A percentile compares a stretch with the other conserved stretches of the same genome.
phyloP scores from a whole-genome alignment of 2,888 invertebrate genomes.

The Xylophagus ater region DNA sequence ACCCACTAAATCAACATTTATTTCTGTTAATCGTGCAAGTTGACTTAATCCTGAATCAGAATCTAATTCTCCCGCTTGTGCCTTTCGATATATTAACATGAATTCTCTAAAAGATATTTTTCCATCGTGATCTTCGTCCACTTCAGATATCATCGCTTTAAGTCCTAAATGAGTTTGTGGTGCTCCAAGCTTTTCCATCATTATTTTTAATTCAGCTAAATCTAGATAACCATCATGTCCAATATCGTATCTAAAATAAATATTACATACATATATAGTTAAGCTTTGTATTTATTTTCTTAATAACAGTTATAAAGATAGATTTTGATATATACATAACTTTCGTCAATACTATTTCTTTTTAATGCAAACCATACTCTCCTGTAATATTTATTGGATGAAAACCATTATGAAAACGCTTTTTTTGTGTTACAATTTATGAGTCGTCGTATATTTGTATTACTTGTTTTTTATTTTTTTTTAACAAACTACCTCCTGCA shows the following conservation, averaged over 20 bases:
- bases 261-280: conserved; percentile 8
- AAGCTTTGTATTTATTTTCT: not conserved
- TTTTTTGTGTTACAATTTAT: no score
- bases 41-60: conserved; percentile 78
- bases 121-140: conserved; percentile 76
- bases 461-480: no score
- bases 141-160: conserved; percentile 89
- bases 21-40: conserved; percentile 76
- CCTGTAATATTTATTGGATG: not conserved
- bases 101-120: conserved; percentile 88
- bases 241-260: conserved; percentile 69
- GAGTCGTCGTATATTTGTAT: no score
- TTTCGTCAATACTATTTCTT: not conserved
- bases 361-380: not conserved
- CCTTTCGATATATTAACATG: conserved; percentile 70
- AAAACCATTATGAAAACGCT: no score
- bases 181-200: conserved; percentile 94
- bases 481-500: no score
- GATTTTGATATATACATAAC: not conserved
- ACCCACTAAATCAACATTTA: conserved; percentile 88
- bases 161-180: conserved; percentile 93
- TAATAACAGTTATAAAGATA: not conserved
- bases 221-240: conserved; percentile 82
- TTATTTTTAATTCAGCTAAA: conserved; percentile 78
- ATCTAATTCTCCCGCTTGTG: conserved; percentile 79